Evolutionary conservation across 2,113 vertebrate genomes (phyloP), one percentile per base, ranked within the genome.

Genomic region (Piaya cayana): DNA sequence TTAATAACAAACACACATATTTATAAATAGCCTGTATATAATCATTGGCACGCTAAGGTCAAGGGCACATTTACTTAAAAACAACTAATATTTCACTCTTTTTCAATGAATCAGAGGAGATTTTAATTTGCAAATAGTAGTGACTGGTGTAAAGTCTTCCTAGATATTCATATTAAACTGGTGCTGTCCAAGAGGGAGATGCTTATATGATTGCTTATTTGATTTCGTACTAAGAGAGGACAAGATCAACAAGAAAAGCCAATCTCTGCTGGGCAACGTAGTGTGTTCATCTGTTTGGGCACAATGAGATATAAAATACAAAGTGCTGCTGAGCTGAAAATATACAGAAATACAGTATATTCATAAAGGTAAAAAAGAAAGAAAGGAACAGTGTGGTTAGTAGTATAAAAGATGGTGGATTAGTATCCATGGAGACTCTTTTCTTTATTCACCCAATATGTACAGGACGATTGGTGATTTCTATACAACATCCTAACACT

Each of bases 351-450:
- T 67, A 91, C 22, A 53, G 42, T 75, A 82, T 34, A 64, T 83
- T 78, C 47, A 90, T 67, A 80, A 83, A 94, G 50, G 68, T 68
- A 39, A 93, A 76, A 78, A 76, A 62, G 56, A 79, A 80, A 90
- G 59, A 69, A 83, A 80, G 56, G 45, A 88, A 56, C 45, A n/a
- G 34, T 63, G 68, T 56, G 34, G 37, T 29, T 76, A 72, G 77
- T 53, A 52, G 71, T 81, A 75, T 34, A 90, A 86, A 88, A 95
- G 60, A 77, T 86, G 71, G 79, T 88, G 94, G 80, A 92, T 96
- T 95, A 90, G 79, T 94, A 92, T 90, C 76, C 76, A 92, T 88
- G 90, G 90, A 90, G 79, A 95, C 17, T 71, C 78, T 80, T 67
- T 55, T 76, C 56, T 89, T 50, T 49, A 56, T 81, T 81, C 87